Percentiles rank a stretch among this genome's conserved stretches.
Evolutionary conservation across 2,888 invertebrate species (phyloP).

Genomic region (Argyresthia goedartella): DNA sequence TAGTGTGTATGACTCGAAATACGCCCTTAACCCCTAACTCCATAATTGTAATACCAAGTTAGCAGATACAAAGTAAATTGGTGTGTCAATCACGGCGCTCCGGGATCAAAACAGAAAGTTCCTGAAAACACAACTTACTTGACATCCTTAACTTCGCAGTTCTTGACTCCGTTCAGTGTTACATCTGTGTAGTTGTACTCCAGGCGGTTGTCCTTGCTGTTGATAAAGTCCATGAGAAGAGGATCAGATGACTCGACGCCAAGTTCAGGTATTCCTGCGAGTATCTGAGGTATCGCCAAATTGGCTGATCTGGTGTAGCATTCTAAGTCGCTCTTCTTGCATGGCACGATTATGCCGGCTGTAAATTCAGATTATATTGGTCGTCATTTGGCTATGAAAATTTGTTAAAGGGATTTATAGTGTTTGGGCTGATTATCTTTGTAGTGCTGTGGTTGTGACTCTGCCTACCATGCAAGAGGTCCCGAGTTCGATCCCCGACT

Average conservation of each 20-base stretch:
- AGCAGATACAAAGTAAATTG: no score
- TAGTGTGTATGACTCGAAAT: no score
- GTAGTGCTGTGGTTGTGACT: no score
- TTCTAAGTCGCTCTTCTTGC: constrained; percentile 19
- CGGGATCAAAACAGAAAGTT: no score
- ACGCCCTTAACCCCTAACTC: no score
- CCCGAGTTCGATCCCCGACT: no score
- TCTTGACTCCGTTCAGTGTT: constrained; percentile 21
- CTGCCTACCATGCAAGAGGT: no score
- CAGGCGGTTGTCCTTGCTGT: constrained; percentile 19
- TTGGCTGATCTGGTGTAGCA: constrained; percentile 20
- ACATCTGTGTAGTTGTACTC: constrained; percentile 21
- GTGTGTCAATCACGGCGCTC: no score
- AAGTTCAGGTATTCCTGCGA: constrained; percentile 18
- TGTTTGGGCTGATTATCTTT: no score
- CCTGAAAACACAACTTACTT: constrained; percentile 18
- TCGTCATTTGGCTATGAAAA: no score
- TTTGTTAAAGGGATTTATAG: no score
- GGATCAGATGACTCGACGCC: constrained; percentile 25
- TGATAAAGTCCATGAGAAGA: constrained; percentile 18
- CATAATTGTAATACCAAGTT: no score
- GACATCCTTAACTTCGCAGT: constrained; percentile 21
- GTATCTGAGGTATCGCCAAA: constrained; percentile 13
- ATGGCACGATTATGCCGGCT: constrained; percentile 12
- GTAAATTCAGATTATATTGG: neutral